Evolutionary conservation across 2,888 invertebrate genomes (phyloP), one percentile per base, ranked within the genome.

Genomic region (Drosophila koepferae): DNA sequence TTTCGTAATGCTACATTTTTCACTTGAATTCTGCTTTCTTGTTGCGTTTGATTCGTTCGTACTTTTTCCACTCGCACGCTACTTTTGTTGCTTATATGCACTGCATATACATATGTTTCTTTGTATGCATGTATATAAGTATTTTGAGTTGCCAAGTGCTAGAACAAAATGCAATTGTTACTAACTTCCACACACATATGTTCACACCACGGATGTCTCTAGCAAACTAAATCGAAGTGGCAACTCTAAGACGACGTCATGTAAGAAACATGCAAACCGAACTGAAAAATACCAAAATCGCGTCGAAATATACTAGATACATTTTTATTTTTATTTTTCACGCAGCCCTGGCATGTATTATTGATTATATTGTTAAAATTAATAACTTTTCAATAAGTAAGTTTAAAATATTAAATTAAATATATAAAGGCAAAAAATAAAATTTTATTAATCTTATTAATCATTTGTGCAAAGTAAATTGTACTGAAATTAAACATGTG

Each of bases 191-290:
- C 72, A 76, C 41, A 65, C 80, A 34, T 60, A 72, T 61, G 67
- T 76, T 80, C 56, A 72, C 77, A 80, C 64, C 72, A 80, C 77
- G 80, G 68, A 80, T 68, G 80, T 80, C 77, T 76, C 80, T 63
- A 71, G 77, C 77, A 71, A 77, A 77, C 77, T 77, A 46, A 79
- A 36, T 49, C 44, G 31, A 12, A 43, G 53, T 79, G 77, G 75
- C 77, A 77, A 77, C 77, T 75, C 77, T 80, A n/a, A 70, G 60
- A 34, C 38, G 31, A 41, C n/a, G 34, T 66, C 61, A 66, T 14
- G 34, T 61, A 44, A n/a, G 28, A 41, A 14, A 14, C 36, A n/a
- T n/a, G 23, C 6, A 9, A 7, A 20, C 36, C 18, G 12, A 3
- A n/a, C 7, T 3, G 2, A 67, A 77, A 77, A 77, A 77, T 80